phyloP scores from a whole-genome alignment of 2,797 vertebrate species.

The Ptychadena robeensis region DNA sequence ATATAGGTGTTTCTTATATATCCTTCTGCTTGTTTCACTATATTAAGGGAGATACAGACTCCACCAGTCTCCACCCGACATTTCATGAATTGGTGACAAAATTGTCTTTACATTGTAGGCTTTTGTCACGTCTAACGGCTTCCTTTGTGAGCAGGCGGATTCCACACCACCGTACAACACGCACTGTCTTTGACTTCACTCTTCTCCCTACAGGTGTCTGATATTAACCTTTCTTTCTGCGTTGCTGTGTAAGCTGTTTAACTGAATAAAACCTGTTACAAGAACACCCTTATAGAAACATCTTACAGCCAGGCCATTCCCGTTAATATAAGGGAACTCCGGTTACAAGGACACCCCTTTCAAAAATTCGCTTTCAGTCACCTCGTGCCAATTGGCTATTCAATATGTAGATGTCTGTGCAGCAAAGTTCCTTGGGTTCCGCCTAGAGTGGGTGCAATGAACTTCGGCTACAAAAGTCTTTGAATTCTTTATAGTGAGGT shows the following conservation, averaged over 20 bases:
- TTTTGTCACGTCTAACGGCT: conserved; percentile 54
- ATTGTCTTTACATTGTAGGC: conserved; percentile 50
- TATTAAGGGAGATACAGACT: conserved; percentile 15
- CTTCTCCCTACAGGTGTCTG: conserved; percentile 60
- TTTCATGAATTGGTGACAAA: conserved; percentile 49
- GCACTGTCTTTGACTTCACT: conserved; percentile 46
- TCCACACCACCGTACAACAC: conserved; percentile 36
- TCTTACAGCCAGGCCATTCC: conserved; percentile 30
- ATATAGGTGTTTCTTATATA: conserved; percentile 20
- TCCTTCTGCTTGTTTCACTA: conserved; percentile 26
- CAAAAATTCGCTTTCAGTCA: neutral
- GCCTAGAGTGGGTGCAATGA: neutral
- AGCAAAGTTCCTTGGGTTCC: neutral
- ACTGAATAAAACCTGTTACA: conserved; percentile 57
- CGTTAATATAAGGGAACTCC: conserved; percentile 31
- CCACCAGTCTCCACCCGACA: conserved; percentile 43
- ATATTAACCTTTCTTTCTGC: conserved; percentile 53
- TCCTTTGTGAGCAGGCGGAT: conserved; percentile 56
- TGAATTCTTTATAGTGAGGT: neutral
- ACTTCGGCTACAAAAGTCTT: neutral
- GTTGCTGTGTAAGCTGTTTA: conserved; percentile 45
- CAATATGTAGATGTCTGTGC: neutral
- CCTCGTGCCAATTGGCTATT: neutral
- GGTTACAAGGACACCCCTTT: conserved; percentile 45
- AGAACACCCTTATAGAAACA: conserved; percentile 51